These are phyloP conservation scores for Apeira syringaria DNA, from an alignment of 2,888 invertebrate genomes.

Conservation along the genomic window DNA sequence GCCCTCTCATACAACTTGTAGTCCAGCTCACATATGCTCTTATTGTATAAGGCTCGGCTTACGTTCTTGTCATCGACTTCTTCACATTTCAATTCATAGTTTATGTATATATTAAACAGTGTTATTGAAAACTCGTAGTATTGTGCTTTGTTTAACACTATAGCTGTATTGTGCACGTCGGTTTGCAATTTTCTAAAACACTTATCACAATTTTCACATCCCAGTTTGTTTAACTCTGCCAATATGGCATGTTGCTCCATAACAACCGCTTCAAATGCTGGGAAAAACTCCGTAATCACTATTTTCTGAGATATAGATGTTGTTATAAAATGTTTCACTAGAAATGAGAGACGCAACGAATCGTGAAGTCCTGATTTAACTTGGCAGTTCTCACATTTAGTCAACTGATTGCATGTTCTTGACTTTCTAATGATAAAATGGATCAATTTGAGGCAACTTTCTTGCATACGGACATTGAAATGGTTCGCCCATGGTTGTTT, in stretches of 20 bases:
- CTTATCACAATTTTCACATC: conserved; percentile 57
- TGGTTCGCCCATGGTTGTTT: conserved; percentile 17
- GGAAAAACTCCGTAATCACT: conserved; percentile 38
- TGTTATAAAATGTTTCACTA: conserved; percentile 51
- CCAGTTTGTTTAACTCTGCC: conserved; percentile 39
- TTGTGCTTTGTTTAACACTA: conserved; percentile 53
- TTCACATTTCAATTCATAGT: conserved; percentile 47
- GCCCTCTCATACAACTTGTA: conserved; percentile 51
- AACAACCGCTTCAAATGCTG: conserved; percentile 40
- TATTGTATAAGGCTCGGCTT: conserved; percentile 65
- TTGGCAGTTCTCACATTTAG: conserved; percentile 66
- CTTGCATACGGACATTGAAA: conserved; percentile 41
- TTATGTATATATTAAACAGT: conserved; percentile 60
- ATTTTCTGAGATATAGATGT: conserved; percentile 38
- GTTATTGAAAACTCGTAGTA: conserved; percentile 56
- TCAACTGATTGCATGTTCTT: conserved; percentile 44
- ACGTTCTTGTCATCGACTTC: conserved; percentile 54
- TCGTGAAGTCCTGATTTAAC: conserved; percentile 62
- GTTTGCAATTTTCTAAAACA: conserved; percentile 61
- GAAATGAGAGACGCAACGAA: conserved; percentile 54
- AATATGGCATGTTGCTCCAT: conserved; percentile 52
- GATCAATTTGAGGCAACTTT: conserved; percentile 51
- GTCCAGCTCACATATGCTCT: conserved; percentile 68
- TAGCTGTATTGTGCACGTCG: conserved; percentile 66
- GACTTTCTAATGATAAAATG: conserved; percentile 47